Conservation (phyloP, 2,113 vertebrate genomes). For the Scomber japonicus region DNA sequence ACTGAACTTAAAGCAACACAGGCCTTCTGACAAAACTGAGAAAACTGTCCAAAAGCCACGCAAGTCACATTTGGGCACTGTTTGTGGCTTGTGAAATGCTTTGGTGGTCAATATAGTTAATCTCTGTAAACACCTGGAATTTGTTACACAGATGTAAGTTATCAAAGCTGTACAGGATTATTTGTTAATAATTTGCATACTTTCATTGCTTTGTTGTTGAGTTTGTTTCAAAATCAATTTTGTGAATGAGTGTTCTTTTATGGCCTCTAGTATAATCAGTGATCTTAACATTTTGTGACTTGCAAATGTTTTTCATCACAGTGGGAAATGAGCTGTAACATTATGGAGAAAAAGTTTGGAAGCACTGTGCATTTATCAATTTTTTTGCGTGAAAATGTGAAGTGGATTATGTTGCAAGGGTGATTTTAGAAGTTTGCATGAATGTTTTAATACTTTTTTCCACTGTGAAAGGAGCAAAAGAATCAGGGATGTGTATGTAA, state of each 20-base stretch:
- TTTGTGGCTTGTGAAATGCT: conserved; percentile 47
- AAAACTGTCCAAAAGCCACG: conserved; percentile 32
- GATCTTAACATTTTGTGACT: conserved; percentile 54
- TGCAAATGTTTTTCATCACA: conserved; percentile 53
- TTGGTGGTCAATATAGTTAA: conserved; percentile 58
- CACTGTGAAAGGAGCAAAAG: conserved; percentile 27
- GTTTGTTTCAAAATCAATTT: conserved; percentile 48
- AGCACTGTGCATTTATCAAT: conserved; percentile 27
- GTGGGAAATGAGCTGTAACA: conserved; percentile 54
- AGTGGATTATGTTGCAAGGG: conserved; percentile 21
- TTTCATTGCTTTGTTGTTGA: conserved; percentile 53
- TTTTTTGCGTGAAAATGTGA: conserved; percentile 33
- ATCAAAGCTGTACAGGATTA: conserved; percentile 41
- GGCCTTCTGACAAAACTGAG: neutral
- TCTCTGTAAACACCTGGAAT: conserved; percentile 53
- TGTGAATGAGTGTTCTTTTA: conserved; percentile 32
- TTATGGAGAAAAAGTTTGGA: conserved; percentile 17
- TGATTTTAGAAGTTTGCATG: neutral
- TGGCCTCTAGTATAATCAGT: conserved; percentile 21
- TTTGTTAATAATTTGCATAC: conserved; percentile 30
- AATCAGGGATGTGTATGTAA: neutral
- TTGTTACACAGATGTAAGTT: conserved; percentile 43
- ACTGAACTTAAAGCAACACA: neutral
- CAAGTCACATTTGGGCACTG: conserved; percentile 36
- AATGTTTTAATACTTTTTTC: neutral